Evolutionary conservation across 2,888 invertebrate species (phyloP).

Genomic region (Pseudanteris insignis): DNA sequence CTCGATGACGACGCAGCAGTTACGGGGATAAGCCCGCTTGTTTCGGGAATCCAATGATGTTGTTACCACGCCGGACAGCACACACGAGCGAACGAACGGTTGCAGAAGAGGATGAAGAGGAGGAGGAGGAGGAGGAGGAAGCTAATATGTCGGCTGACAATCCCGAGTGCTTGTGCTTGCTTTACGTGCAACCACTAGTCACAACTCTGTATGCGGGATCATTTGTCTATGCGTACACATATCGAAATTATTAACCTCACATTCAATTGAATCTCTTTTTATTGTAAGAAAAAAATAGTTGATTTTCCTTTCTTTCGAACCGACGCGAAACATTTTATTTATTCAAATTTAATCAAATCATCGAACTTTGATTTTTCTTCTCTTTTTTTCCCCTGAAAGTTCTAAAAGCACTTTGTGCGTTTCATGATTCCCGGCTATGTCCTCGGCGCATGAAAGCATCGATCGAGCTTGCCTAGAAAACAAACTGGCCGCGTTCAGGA

Average conservation of each 20-base stretch:
- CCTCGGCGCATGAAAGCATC: too few species aligned
- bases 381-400: too few species aligned
- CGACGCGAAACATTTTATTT: too few species aligned
- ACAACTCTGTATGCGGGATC: slow-evolving; percentile 41
- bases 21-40: slow-evolving; percentile 53
- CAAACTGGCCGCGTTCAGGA: too few species aligned
- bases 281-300: too few species aligned
- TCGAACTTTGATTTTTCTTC: too few species aligned
- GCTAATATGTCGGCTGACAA: slow-evolving; percentile 47
- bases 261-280: not conserved
- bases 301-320: too few species aligned
- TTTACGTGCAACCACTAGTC: slow-evolving; percentile 46
- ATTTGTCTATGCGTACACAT: slow-evolving; percentile 25
- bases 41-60: slow-evolving; percentile 57
- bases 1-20: slow-evolving; percentile 50
- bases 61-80: slow-evolving; percentile 50
- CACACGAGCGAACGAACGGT: slow-evolving; percentile 37
- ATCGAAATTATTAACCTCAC: slow-evolving; percentile 20
- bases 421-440: too few species aligned
- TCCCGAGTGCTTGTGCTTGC: slow-evolving; percentile 40
- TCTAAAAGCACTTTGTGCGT: too few species aligned
- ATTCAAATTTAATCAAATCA: too few species aligned
- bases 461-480: too few species aligned
- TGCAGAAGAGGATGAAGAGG: slow-evolving; percentile 21
- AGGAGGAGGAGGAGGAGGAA: slow-evolving; percentile 32